Percentiles rank a stretch among this genome's conserved stretches.
Conservation (phyloP, 2,888 invertebrate species). For the Himalopsyche tibetana region DNA sequence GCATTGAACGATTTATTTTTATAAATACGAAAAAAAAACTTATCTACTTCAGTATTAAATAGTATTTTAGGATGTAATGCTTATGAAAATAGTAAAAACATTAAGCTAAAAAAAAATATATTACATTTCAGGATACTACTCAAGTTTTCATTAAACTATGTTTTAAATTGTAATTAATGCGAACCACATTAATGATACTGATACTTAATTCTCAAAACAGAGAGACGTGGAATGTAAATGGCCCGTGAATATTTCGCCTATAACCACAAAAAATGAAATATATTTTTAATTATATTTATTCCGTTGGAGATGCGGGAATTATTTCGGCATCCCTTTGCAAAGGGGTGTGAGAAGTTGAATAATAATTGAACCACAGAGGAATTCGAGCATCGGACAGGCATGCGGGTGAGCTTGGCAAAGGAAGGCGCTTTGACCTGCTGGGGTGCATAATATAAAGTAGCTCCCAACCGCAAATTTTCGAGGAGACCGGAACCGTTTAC, state of each 20-base stretch:
- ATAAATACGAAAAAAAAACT: no score
- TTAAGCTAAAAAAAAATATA: no score
- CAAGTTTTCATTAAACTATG: no score
- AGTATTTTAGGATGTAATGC: no score
- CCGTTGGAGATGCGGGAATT: slow-evolving; percentile 20
- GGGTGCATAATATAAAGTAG: background rate
- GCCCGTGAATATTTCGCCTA: background rate
- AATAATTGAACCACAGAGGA: slow-evolving; percentile 31
- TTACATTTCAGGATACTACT: no score
- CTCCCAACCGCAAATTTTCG: background rate
- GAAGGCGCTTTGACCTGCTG: background rate
- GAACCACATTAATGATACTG: no score
- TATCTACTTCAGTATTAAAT: no score
- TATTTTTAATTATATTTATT: slow-evolving; percentile 34
- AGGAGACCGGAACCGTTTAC: background rate
- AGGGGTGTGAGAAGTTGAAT: slow-evolving; percentile 21
- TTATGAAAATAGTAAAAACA: no score
- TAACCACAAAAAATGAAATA: background rate
- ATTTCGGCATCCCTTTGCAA: background rate
- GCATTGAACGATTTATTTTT: no score
- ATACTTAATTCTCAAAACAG: no score
- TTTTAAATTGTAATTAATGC: no score
- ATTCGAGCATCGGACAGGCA: slow-evolving; percentile 15
- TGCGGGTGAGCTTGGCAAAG: background rate
- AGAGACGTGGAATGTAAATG: no score